Evolutionary conservation across 92 coral and sea anemone genomes (phyloP), one percentile per base, ranked within the genome.

Genomic region (Actinostola sp.): DNA sequence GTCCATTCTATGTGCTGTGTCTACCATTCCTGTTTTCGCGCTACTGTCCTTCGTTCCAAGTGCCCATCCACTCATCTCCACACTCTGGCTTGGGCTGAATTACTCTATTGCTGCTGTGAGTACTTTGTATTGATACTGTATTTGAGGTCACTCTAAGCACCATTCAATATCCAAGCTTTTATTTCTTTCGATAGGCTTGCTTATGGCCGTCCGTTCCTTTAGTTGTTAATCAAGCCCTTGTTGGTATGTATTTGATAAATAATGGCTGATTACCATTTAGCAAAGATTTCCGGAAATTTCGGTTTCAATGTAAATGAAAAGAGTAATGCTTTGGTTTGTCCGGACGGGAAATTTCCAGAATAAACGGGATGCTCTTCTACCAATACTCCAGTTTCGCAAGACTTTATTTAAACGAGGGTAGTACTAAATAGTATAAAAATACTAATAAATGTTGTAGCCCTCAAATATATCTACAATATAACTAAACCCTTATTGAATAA

Each of bases 171-270:
- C 36, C 16, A 5, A 14, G 20, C n/a, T 64, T 0, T 46, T 30
- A 20, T 69, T 2, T 13, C 12, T 25, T 59, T 55, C 24, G 31
- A 25, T 27, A 90, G 96, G 92, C 96, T 45, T 84, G 89, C 4
- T 89, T 90, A 2, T 90, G 96, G 96, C 92, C 96, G 30, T 90
- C 96, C n/a, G 69, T 90, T 42, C 96, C 96, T 14, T 81, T 90
- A 12, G 64, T 86, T 61, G 96, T 90, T 25, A 88, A 82, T 27
- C 92, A 83, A 45, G 84, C 89, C 28, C 66, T 86, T 61, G 69
- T 90, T 45, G 96, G 96, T 90, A 61, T 75, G 88, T 72, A 26
- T n/a, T n/a, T n/a, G n/a, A n/a, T n/a, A n/a, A n/a, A n/a, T n/a
- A n/a, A n/a, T n/a, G n/a, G n/a, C n/a, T n/a, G n/a, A n/a, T n/a